phyloP scores from a whole-genome alignment of 92 coral and sea anemone genomes.

The Heliopora coerulea region DNA sequence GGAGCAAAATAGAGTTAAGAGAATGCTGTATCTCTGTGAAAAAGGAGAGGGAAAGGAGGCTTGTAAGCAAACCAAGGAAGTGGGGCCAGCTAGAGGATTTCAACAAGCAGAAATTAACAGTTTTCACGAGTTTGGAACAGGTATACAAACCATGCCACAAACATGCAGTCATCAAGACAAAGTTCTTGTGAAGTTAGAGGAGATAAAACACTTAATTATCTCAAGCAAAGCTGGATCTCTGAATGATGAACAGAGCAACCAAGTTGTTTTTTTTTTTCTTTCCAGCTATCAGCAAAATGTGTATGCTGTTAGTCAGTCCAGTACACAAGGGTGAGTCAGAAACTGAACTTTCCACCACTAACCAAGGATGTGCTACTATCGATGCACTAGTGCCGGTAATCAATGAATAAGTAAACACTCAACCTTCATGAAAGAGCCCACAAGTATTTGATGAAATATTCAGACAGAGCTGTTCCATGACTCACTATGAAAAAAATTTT shows the following conservation, averaged over 20 bases:
- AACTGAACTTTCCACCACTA: neutral
- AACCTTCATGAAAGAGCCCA: neutral
- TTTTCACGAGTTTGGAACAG: neutral
- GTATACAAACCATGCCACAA: neutral
- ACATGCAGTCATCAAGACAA: neutral
- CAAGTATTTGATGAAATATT: conserved; percentile 7
- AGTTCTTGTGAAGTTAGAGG: no score
- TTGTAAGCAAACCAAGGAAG: neutral
- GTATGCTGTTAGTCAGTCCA: no score
- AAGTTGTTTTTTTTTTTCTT: no score
- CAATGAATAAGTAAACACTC: no score
- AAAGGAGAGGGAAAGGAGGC: neutral
- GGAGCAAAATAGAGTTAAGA: neutral
- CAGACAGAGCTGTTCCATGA: neutral
- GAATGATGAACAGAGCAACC: no score
- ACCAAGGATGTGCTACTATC: neutral
- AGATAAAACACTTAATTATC: no score
- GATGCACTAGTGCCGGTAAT: neutral
- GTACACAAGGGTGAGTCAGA: no score
- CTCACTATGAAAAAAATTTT: neutral
- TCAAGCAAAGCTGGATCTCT: no score
- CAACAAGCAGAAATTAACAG: neutral
- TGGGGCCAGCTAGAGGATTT: neutral
- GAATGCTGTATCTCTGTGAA: neutral
- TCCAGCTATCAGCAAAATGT: no score